Evolutionary conservation across 1,140 invertebrate genomes (phyloP).

Genomic region (Latrodectus geometricus): DNA sequence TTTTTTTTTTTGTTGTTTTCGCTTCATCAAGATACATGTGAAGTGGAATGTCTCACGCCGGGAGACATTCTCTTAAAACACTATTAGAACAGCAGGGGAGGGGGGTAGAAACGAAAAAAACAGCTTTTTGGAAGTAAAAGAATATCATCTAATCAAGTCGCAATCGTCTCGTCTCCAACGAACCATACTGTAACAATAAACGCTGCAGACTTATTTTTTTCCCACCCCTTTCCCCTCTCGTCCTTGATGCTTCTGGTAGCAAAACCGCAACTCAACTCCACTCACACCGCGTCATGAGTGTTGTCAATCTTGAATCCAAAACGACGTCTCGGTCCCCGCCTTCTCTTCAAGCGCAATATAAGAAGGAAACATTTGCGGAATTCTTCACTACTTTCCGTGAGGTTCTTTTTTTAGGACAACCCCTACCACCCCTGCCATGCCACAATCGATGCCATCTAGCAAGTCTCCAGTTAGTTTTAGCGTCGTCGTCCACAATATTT

Average conservation of each 20-base stretch:
- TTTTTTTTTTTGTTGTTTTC: constrained; percentile 12
- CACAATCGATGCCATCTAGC: background rate
- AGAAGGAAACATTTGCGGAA: background rate
- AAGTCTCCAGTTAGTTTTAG: constrained; percentile 19
- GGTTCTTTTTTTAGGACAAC: background rate
- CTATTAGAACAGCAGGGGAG: background rate
- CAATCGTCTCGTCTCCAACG: constrained; percentile 24
- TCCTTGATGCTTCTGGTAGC: background rate
- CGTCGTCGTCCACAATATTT: too few species aligned
- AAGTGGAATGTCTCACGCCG: background rate
- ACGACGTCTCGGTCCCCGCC: constrained; percentile 6
- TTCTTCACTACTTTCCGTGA: background rate
- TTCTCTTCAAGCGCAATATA: background rate
- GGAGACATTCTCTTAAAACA: background rate
- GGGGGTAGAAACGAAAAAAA: background rate
- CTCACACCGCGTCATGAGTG: constrained; percentile 38
- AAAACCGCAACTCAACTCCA: constrained; percentile 47
- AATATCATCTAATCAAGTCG: constrained; percentile 31
- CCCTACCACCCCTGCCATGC: too few species aligned
- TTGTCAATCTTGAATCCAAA: constrained; percentile 31
- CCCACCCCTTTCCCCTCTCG: background rate
- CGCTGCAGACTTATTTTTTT: constrained; percentile 31
- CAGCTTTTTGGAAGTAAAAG: background rate
- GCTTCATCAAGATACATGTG: background rate
- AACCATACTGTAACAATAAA: constrained; percentile 43